phyloP scores from a whole-genome alignment of 2,888 invertebrate genomes.

The Adineta ricciae region DNA sequence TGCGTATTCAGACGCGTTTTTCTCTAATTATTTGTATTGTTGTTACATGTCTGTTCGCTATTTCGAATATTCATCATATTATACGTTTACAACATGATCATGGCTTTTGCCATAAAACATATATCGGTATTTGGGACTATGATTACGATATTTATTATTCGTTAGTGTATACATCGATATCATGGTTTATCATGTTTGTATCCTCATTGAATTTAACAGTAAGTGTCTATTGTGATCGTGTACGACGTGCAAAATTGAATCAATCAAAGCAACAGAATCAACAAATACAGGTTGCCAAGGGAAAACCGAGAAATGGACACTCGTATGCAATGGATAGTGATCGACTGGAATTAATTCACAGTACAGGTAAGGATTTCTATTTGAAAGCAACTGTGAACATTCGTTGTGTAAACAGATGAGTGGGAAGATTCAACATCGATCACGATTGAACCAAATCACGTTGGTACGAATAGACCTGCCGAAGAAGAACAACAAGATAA shows the following conservation, averaged over 20 bases:
- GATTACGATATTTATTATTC: neutral
- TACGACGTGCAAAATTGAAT: neutral
- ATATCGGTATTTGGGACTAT: neutral
- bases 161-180: neutral
- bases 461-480: neutral
- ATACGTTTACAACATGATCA: neutral
- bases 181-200: neutral
- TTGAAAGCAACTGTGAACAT: neutral
- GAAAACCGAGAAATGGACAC: neutral
- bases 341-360: neutral
- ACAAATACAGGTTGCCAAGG: neutral
- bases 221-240: neutral
- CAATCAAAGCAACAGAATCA: neutral
- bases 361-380: neutral
- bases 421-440: neutral
- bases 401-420: neutral
- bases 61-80: neutral
- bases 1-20: neutral
- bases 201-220: neutral
- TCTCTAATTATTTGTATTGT: neutral
- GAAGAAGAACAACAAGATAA: neutral
- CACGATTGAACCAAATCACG: neutral
- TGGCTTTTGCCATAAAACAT: neutral
- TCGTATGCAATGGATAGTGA: neutral
- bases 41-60: neutral